Evolutionary conservation across 2,113 vertebrate species (phyloP).

Genomic region (Butastur rufipennis): DNA sequence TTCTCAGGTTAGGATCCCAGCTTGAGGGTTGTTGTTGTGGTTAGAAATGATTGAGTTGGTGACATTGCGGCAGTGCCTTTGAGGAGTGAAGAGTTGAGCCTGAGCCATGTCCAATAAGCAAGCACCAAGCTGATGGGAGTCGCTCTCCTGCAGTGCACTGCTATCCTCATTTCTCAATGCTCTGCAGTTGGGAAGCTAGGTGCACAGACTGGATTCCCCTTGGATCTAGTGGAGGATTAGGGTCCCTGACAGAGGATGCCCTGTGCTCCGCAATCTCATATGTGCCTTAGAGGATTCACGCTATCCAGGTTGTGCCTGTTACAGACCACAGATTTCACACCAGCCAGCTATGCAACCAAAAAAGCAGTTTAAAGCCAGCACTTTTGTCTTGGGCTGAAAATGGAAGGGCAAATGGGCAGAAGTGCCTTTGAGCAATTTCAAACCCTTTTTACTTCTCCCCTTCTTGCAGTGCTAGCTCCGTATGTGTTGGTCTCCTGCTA

Average conservation of each 20-base stretch:
- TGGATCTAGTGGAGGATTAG: constrained; percentile 48
- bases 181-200: constrained; percentile 55
- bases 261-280: constrained; percentile 8
- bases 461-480: constrained; percentile 51
- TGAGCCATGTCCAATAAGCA: constrained; percentile 7
- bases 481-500: constrained; percentile 59
- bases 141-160: constrained; percentile 44
- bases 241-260: constrained; percentile 19
- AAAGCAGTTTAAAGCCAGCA: constrained; percentile 69
- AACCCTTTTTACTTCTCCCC: constrained; percentile 40
- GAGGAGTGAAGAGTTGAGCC: constrained; percentile 4
- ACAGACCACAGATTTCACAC: constrained; percentile 61
- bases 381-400: constrained; percentile 22
- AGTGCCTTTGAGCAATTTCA: constrained; percentile 62
- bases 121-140: constrained; percentile 32
- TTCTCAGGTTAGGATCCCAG: not conserved
- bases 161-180: constrained; percentile 50
- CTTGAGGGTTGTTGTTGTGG: not conserved
- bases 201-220: constrained; percentile 61
- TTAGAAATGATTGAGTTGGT: not conserved
- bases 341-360: constrained; percentile 69
- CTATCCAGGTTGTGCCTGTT: constrained; percentile 68
- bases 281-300: constrained; percentile 75
- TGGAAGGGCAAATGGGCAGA: constrained; percentile 33
- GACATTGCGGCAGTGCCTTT: not conserved